These are phyloP conservation scores for Artibeus lituratus DNA, from an alignment of 2,797 vertebrate genomes.

Conservation along the genomic window DNA sequence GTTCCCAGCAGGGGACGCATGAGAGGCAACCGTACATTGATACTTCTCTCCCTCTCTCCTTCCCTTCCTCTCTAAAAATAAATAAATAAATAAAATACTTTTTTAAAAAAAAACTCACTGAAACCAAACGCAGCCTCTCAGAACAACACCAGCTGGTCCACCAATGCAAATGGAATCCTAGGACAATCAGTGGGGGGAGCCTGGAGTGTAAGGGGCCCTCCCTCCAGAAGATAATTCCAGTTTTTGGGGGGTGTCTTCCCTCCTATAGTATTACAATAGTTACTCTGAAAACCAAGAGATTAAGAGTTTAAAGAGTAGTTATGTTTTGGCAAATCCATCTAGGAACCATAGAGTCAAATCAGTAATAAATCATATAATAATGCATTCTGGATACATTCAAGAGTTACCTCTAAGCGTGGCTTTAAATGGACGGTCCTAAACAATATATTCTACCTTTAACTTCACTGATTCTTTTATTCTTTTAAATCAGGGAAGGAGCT, in stretches of 20 bases:
- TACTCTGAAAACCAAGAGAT: background rate
- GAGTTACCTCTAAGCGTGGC: background rate
- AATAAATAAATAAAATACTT: too few species aligned
- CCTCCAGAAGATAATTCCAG: background rate
- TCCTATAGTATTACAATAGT: background rate
- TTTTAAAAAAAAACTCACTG: background rate
- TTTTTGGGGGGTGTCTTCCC: too few species aligned
- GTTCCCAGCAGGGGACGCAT: too few species aligned
- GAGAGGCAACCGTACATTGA: too few species aligned
- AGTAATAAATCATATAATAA: background rate
- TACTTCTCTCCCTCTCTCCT: too few species aligned
- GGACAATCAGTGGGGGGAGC: background rate
- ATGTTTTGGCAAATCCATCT: background rate
- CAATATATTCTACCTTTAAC: constrained; percentile 38
- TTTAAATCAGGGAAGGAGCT: constrained; percentile 91
- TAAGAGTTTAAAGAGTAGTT: background rate
- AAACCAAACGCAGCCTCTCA: background rate
- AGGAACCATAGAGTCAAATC: background rate
- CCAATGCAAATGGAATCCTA: background rate
- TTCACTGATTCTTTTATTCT: constrained; percentile 66
- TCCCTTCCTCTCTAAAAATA: too few species aligned
- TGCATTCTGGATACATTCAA: background rate
- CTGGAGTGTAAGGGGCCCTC: background rate
- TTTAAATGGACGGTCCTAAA: background rate
- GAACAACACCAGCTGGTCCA: background rate